These are phyloP conservation scores for Spodoptera litura DNA, from an alignment of 1,140 invertebrate genomes.

Conservation along the genomic window DNA sequence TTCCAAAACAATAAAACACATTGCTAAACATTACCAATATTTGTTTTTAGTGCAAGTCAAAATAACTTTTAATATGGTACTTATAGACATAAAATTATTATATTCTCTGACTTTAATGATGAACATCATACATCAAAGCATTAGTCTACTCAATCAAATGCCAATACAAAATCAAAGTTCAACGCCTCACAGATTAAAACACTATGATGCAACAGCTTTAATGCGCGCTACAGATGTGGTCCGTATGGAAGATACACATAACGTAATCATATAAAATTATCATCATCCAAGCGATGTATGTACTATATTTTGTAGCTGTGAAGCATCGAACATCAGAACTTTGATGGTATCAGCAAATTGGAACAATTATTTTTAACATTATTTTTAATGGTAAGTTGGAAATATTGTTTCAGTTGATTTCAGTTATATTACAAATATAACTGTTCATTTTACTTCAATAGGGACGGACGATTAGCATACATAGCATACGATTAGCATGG, in stretches of 20 bases:
- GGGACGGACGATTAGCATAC: no score
- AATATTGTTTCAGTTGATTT: no score
- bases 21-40: background rate
- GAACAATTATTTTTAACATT: no score
- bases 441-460: no score
- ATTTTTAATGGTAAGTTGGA: no score
- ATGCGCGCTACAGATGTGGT: conserved; percentile 28
- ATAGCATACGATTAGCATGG: no score
- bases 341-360: no score
- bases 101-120: background rate
- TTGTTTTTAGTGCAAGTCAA: background rate
- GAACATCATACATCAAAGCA: background rate
- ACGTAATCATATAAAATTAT: conserved; percentile 8
- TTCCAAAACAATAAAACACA: background rate
- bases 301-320: background rate
- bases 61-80: background rate
- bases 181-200: conserved; percentile 38
- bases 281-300: conserved; percentile 11
- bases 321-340: no score
- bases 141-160: conserved; percentile 36
- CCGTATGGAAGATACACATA: background rate
- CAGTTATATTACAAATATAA: no score
- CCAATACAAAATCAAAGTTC: conserved; percentile 38
- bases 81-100: background rate
- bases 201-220: conserved; percentile 46